Evolutionary conservation across 1,140 invertebrate genomes (phyloP).

Genomic region (Drosophila bocqueti): DNA sequence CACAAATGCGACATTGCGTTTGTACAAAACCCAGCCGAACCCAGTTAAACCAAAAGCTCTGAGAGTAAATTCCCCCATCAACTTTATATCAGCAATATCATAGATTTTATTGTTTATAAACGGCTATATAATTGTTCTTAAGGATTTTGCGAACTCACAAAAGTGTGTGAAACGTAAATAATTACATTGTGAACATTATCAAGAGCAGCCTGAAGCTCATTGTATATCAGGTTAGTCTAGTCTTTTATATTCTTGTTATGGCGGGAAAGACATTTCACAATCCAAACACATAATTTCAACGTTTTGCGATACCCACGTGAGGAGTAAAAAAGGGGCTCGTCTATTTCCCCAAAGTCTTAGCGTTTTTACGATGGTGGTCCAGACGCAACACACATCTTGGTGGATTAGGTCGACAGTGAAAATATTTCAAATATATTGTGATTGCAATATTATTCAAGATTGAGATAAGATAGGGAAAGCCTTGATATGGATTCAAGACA

Average conservation of each 20-base stretch:
- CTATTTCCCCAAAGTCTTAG: not conserved
- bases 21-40: not conserved
- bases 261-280: slow-evolving; percentile 12
- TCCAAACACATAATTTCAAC: not conserved
- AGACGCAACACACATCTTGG: slow-evolving; percentile 2
- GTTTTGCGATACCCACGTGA: not conserved
- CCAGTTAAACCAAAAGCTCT: slow-evolving; percentile 7
- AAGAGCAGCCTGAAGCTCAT: not conserved
- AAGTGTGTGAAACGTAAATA: slow-evolving; percentile 13
- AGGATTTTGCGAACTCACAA: not conserved
- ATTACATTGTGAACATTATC: slow-evolving; percentile 15
- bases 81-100: slow-evolving; percentile 23
- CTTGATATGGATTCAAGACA: no score
- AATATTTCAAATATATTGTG: not conserved
- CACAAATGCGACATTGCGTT: slow-evolving; percentile 20
- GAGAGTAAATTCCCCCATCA: slow-evolving; percentile 6
- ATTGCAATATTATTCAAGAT: not conserved
- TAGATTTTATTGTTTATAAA: slow-evolving; percentile 1
- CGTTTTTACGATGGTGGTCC: not conserved
- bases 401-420: slow-evolving; percentile 7
- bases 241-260: not conserved
- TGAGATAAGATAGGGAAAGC: not conserved
- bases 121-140: not conserved
- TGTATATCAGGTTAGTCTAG: not conserved
- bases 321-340: slow-evolving; percentile 9